These are phyloP conservation scores for Tychaedon coryphoeus DNA, from an alignment of 2,113 vertebrate species.

Conservation along the genomic window DNA sequence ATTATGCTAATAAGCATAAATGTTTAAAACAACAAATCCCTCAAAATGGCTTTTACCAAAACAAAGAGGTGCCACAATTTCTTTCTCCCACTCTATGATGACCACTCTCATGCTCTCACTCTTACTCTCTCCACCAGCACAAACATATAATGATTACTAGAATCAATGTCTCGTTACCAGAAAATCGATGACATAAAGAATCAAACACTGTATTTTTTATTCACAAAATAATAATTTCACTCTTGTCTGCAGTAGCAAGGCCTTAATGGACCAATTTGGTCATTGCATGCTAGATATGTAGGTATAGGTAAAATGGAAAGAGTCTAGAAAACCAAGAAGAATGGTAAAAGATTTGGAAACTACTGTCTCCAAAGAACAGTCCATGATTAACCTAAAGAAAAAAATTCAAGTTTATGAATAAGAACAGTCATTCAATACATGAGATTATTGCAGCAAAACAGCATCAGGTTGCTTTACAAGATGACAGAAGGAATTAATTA, in stretches of 20 bases:
- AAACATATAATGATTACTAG: not conserved
- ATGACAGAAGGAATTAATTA: not conserved
- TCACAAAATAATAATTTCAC: not conserved
- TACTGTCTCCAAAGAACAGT: not conserved
- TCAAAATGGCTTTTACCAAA: not conserved
- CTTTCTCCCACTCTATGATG: not conserved
- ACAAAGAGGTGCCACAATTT: not conserved
- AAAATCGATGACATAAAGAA: not conserved
- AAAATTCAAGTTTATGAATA: not conserved
- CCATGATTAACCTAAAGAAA: not conserved
- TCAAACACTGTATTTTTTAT: not conserved
- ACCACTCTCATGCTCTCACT: not conserved
- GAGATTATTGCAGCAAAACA: not conserved
- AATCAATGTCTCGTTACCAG: not conserved
- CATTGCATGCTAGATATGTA: not conserved
- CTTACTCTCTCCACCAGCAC: not conserved
- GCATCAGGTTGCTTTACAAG: not conserved
- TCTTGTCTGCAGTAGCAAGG: not conserved
- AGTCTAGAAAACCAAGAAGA: not conserved
- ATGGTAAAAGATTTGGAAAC: not conserved
- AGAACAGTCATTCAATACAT: not conserved
- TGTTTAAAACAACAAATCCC: not conserved
- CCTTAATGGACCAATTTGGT: not conserved
- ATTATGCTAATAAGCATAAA: not conserved
- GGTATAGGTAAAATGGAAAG: not conserved